phyloP scores from a whole-genome alignment of 2,113 vertebrate genomes.

The Nestor notabilis region DNA sequence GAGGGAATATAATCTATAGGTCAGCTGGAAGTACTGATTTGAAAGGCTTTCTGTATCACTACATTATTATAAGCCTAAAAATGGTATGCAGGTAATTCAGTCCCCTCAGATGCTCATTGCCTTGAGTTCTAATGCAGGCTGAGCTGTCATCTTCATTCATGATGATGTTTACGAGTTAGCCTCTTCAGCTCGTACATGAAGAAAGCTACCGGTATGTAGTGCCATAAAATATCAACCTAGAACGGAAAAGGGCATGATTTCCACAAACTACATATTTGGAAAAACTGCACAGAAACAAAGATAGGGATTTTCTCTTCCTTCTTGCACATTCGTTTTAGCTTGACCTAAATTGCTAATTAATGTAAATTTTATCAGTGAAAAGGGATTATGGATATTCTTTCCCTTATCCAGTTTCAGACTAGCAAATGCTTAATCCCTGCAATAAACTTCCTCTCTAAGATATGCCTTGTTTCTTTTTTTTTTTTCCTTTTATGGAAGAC shows the following conservation, averaged over 20 bases:
- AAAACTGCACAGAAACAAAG: not conserved
- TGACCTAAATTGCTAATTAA: slow-evolving; percentile 66
- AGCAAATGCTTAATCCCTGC: slow-evolving; percentile 31
- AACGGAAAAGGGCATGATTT: not conserved
- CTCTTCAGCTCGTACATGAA: not conserved
- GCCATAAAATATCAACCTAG: not conserved
- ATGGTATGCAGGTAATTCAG: not conserved
- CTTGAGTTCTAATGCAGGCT: not conserved
- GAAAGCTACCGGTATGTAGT: not conserved
- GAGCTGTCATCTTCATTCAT: not conserved
- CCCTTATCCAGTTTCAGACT: slow-evolving; percentile 38
- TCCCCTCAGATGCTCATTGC: not conserved
- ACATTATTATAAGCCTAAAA: slow-evolving; percentile 1
- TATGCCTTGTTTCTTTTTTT: not conserved
- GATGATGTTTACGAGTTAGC: not conserved
- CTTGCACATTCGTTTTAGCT: not conserved
- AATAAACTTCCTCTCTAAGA: not conserved
- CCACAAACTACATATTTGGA: not conserved
- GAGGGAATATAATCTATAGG: not conserved
- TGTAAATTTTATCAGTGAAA: slow-evolving; percentile 49
- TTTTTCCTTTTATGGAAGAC: not conserved
- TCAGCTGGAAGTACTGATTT: not conserved
- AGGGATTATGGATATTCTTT: slow-evolving; percentile 45
- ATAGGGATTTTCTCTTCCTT: not conserved
- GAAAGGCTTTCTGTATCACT: not conserved